Evolutionary conservation across 1,140 invertebrate species (phyloP).

Genomic region (Brachystomella parvula): DNA sequence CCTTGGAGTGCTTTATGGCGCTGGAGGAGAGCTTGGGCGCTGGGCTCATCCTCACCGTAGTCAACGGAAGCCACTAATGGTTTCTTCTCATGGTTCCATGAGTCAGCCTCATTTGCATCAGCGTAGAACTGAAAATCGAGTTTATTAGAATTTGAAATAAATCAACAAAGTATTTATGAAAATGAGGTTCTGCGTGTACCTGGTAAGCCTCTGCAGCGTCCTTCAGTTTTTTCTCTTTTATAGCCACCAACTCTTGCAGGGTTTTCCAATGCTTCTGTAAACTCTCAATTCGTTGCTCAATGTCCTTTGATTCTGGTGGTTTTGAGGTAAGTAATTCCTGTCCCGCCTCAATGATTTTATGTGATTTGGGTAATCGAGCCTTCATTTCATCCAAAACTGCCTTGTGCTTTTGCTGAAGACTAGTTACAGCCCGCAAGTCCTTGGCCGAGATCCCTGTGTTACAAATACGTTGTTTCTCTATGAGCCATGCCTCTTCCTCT

Average conservation of each 20-base stretch:
- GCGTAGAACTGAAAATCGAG: slow-evolving; percentile 67
- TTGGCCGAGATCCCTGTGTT: slow-evolving; percentile 83
- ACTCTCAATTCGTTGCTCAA: slow-evolving; percentile 66
- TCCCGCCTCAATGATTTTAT: slow-evolving; percentile 64
- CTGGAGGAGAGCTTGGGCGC: slow-evolving; percentile 73
- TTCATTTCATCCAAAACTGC: slow-evolving; percentile 83
- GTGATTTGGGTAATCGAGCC: slow-evolving; percentile 66
- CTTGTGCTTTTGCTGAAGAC: slow-evolving; percentile 89
- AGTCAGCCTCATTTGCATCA: slow-evolving; percentile 95
- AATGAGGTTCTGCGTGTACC: slow-evolving; percentile 43
- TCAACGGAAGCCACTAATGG: slow-evolving; percentile 78
- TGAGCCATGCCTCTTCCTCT: slow-evolving; percentile 86
- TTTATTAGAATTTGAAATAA: slow-evolving; percentile 24
- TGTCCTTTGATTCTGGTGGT: slow-evolving; percentile 68
- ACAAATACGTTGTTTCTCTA: slow-evolving; percentile 83
- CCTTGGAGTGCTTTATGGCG: slow-evolving; percentile 80
- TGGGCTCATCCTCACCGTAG: slow-evolving; percentile 80
- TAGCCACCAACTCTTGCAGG: slow-evolving; percentile 71
- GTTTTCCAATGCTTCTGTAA: slow-evolving; percentile 76
- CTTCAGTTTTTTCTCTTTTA: slow-evolving; percentile 74
- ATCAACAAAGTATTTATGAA: slow-evolving; percentile 20
- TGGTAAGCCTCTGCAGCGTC: slow-evolving; percentile 91
- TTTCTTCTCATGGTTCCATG: slow-evolving; percentile 91
- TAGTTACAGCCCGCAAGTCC: slow-evolving; percentile 79
- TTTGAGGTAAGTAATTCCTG: slow-evolving; percentile 64